These are phyloP conservation scores for Trochalopteron elliotii DNA, from an alignment of 2,113 vertebrate genomes.

Conservation along the genomic window DNA sequence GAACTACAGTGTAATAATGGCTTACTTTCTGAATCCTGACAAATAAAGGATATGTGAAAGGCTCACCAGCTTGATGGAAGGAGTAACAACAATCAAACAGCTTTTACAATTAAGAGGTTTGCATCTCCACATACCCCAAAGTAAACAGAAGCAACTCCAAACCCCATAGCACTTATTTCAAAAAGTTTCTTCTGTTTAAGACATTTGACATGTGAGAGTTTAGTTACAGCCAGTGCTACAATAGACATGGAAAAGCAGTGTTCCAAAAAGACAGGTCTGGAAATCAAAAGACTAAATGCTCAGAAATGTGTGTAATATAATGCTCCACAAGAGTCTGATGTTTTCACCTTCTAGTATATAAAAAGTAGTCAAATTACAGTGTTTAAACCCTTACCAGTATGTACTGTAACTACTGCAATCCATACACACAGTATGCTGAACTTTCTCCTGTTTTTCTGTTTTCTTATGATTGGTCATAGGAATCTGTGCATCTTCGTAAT, in stretches of 20 bases:
- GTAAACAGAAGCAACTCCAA: neutral
- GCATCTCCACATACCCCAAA: neutral
- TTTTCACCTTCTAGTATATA: neutral
- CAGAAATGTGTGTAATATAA: neutral
- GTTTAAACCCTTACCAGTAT: constrained; percentile 85
- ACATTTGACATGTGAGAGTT: neutral
- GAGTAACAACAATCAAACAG: neutral
- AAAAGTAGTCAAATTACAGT: neutral
- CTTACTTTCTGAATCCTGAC: neutral
- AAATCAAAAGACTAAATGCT: neutral
- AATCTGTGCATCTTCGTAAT: constrained; percentile 91
- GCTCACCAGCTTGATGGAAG: neutral
- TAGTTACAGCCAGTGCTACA: neutral
- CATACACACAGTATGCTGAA: constrained; percentile 94
- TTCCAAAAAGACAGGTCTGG: neutral
- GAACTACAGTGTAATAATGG: neutral
- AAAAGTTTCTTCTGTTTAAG: neutral
- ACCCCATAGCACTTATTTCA: neutral
- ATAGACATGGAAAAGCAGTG: neutral
- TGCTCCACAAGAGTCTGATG: neutral
- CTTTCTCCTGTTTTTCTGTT: constrained; percentile 86
- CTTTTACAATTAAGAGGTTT: neutral
- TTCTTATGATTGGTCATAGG: constrained; percentile 81
- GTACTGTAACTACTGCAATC: constrained; percentile 97
- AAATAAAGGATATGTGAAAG: neutral